Evolutionary conservation across 2,113 vertebrate species (phyloP).

Genomic region (Acrocephalus arundinaceus): DNA sequence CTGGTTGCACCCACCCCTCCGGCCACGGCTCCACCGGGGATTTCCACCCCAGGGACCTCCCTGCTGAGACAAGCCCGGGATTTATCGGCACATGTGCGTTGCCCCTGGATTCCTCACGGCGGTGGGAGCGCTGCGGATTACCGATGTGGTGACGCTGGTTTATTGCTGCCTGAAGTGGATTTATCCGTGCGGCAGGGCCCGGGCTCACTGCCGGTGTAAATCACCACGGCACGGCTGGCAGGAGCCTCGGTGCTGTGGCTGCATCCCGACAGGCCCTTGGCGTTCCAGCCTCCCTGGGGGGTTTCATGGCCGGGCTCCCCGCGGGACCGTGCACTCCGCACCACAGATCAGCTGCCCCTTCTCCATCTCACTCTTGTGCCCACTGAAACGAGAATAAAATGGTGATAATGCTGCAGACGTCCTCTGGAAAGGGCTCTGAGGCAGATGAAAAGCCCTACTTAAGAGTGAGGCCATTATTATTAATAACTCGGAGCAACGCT

Average conservation of each 20-base stretch:
- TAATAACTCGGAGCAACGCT: slow-evolving; percentile 38
- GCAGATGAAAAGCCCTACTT: slow-evolving; percentile 52
- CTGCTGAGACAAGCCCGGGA: not conserved
- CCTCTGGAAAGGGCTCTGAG: slow-evolving; percentile 52
- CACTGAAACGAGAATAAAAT: not conserved
- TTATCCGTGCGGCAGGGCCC: not conserved
- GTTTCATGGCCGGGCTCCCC: rapidly evolving
- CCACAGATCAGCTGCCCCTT: not conserved
- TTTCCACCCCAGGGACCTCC: not conserved
- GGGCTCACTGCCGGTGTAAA: not conserved
- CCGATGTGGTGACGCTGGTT: slow-evolving; percentile 3
- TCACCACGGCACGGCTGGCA: not conserved
- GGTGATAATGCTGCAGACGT: slow-evolving; percentile 37
- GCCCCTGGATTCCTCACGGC: not conserved
- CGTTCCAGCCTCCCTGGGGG: not conserved
- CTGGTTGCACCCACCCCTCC: not conserved
- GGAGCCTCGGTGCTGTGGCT: not conserved
- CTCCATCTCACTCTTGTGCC: not conserved
- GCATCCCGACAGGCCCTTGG: not conserved
- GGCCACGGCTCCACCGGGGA: not conserved
- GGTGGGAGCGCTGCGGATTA: not conserved
- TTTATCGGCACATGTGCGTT: not conserved
- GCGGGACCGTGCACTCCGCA: rapidly evolving
- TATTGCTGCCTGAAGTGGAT: slow-evolving; percentile 30
- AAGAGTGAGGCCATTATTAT: slow-evolving; percentile 52